These are phyloP conservation scores for Goniozus legneri DNA, from an alignment of 1,140 invertebrate genomes.

Conservation along the genomic window DNA sequence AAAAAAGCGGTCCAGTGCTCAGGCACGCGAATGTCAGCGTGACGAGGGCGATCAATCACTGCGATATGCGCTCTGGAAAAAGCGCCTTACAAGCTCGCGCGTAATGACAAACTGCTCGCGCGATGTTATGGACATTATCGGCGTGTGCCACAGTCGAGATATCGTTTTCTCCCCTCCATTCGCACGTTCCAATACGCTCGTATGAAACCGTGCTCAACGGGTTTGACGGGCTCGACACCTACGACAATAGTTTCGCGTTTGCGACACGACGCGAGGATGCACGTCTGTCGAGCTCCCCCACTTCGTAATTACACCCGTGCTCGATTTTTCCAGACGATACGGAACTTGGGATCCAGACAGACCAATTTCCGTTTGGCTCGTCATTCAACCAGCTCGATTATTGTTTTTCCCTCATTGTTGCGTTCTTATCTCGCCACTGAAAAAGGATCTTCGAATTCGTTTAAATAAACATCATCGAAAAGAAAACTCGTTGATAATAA, in stretches of 20 bases:
- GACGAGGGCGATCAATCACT: conserved; percentile 22
- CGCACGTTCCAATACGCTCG: no score
- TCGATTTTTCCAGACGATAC: neutral
- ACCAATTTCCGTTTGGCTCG: no score
- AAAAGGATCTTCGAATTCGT: no score
- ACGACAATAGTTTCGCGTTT: no score
- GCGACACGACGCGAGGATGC: no score
- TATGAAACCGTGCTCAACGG: no score
- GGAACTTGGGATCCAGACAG: neutral
- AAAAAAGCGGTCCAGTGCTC: neutral
- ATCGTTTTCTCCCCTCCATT: conserved; percentile 13
- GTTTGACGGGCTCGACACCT: neutral
- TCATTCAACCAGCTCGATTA: no score
- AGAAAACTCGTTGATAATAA: no score
- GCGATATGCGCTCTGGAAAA: neutral
- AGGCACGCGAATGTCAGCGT: neutral
- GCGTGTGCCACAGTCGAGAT: conserved; percentile 10
- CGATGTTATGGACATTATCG: conserved; percentile 27
- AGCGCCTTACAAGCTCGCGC: conserved; percentile 2
- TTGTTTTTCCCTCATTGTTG: no score
- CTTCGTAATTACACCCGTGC: conserved; percentile 20
- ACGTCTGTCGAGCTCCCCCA: conserved; percentile 17
- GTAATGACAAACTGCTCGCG: conserved; percentile 25
- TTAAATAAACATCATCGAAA: no score
- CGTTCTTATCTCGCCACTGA: no score